These are phyloP conservation scores for Arvicola amphibius DNA, from an alignment of 2,797 vertebrate genomes.

Conservation along the genomic window DNA sequence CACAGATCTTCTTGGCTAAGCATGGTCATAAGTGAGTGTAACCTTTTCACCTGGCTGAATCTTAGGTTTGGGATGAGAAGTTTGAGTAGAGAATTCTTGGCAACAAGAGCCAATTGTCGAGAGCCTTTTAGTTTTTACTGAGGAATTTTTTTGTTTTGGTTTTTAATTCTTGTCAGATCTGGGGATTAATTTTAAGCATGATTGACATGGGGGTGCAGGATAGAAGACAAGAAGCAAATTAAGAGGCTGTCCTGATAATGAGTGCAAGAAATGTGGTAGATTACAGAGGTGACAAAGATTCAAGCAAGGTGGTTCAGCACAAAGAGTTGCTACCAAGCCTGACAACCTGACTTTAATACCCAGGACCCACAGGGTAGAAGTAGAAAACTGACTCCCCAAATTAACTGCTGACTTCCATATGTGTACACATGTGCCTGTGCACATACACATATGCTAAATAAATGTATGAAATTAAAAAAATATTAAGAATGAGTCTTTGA, in stretches of 20 bases:
- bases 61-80: not conserved
- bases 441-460: not conserved
- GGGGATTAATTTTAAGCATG: not conserved
- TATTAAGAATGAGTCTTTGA: slow-evolving; percentile 15
- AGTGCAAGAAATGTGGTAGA: slow-evolving; percentile 4
- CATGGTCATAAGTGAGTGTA: slow-evolving; percentile 96
- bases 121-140: not conserved
- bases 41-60: not conserved
- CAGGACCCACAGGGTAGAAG: not conserved
- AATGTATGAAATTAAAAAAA: not conserved
- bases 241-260: not conserved
- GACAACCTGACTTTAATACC: not conserved
- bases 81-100: slow-evolving; percentile 9
- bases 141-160: not conserved
- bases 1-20: slow-evolving; percentile 96
- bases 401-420: not conserved
- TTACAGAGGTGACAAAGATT: not conserved
- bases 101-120: slow-evolving; percentile 1
- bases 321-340: not conserved
- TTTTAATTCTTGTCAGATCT: not conserved
- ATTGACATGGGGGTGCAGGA: not conserved
- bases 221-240: not conserved
- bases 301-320: not conserved
- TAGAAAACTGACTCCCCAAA: not conserved
- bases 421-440: not conserved